Base-by-base conservation (phyloP, 2,888 invertebrate species). In the Nemoura dubitans region DNA sequence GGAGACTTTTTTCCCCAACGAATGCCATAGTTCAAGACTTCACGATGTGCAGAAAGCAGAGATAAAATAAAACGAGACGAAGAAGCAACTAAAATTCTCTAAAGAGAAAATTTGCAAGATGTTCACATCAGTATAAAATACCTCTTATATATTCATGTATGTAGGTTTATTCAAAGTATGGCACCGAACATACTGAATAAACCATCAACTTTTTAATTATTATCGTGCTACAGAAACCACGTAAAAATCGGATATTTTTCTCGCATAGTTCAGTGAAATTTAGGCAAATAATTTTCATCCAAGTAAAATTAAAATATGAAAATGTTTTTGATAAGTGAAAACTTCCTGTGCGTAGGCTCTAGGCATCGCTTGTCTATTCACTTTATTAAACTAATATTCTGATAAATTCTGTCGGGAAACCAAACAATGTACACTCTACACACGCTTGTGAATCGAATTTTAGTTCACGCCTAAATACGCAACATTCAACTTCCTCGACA, bases 71-170 rank as follows among this genome's bases (percentile, higher is more conserved):
- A 21, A 7, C 59, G 59, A 59, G 59, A 21, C 1, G 59, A 59
- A 59, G 59, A 7, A 59, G 59, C 59, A 59, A 59, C 59, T 59
- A 59, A 59, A 59, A 59, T 59, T 10, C 59, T 59, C 59, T 59
- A 59, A 59, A 59, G 59, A 59, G 59, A 59, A 59, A 59, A 59
- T 59, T 59, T 59, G 59, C 59, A 59, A 59, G 59, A 59, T 59
- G 59, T 21, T 59, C 59, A 21, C 59, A 59, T 59, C 59, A 59
- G 59, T 59, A 59, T 59, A 59, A 59, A 59, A 59, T 59, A 59
- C 16, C 59, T 59, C 59, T 59, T 59, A 59, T 59, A 59, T 59
- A 59, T 59, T 59, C 59, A 59, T 59, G 59, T 59, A 59, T 59
- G 59, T 59, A 59, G 59, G 59, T 59, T 59, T 59, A 59, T 59